Percentiles rank a stretch among this genome's conserved stretches.
Evolutionary conservation across 2,113 vertebrate genomes (phyloP).

Genomic region (Leptobrachium leishanense): DNA sequence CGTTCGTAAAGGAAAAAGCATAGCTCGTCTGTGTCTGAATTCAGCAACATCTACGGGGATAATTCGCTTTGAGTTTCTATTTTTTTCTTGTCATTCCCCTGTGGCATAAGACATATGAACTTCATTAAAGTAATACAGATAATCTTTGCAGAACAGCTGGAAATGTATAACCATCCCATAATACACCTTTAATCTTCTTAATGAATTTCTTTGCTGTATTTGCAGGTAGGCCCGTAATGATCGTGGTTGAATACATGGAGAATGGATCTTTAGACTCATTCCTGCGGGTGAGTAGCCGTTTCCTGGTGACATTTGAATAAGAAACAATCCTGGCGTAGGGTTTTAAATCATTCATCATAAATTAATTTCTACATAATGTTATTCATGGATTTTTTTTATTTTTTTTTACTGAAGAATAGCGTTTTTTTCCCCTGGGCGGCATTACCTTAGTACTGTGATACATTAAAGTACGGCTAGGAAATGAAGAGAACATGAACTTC

Average conservation of each 20-base stretch:
- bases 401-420: constrained; percentile 57
- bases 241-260: constrained; percentile 96
- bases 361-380: constrained; percentile 68
- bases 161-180: constrained; percentile 51
- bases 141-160: constrained; percentile 54
- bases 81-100: constrained; percentile 28
- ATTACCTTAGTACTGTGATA: constrained; percentile 58
- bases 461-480: constrained; percentile 49
- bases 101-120: constrained; percentile 50
- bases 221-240: constrained; percentile 94
- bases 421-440: constrained; percentile 53
- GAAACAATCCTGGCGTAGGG: constrained; percentile 60
- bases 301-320: constrained; percentile 66
- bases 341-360: constrained; percentile 68
- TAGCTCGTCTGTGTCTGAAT: constrained; percentile 27
- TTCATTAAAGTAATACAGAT: constrained; percentile 55
- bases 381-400: constrained; percentile 56
- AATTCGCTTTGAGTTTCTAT: constrained; percentile 17
- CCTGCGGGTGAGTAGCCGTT: constrained; percentile 82
- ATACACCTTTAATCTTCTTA: constrained; percentile 51
- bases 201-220: constrained; percentile 65
- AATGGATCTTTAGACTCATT: constrained; percentile 95
- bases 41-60: constrained; percentile 9
- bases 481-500: constrained; percentile 52
- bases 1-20: too few relatives aligned